These are phyloP conservation scores for Cryptotis parvus DNA, from an alignment of 2,113 vertebrate genomes.

Conservation along the genomic window DNA sequence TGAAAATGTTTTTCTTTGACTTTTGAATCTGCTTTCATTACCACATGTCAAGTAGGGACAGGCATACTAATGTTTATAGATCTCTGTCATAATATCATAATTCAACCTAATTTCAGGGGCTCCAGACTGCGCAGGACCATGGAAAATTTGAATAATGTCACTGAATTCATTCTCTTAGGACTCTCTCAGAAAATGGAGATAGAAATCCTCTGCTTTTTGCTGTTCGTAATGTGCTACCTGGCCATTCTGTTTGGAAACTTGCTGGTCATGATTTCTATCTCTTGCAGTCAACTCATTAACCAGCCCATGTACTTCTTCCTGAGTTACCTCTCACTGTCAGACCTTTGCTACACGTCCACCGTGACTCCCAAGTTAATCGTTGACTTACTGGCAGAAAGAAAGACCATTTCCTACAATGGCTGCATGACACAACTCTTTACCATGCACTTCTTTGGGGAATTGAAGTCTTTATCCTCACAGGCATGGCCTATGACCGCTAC, in stretches of 20 bases:
- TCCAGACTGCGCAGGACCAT: background rate
- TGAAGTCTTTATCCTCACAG: slow-evolving; percentile 66
- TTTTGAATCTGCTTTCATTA: background rate
- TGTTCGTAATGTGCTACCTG: slow-evolving; percentile 58
- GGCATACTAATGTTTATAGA: background rate
- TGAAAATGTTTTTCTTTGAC: background rate
- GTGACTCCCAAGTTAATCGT: slow-evolving; percentile 45
- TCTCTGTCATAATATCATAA: background rate
- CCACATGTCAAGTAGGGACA: background rate
- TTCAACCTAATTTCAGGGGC: slow-evolving; percentile 36
- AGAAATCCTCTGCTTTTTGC: background rate
- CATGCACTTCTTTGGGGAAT: slow-evolving; percentile 59
- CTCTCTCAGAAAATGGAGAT: slow-evolving; percentile 50
- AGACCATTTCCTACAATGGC: slow-evolving; percentile 32
- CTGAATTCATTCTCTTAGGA: slow-evolving; percentile 62
- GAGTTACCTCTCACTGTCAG: slow-evolving; percentile 31
- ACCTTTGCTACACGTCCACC: slow-evolving; percentile 65
- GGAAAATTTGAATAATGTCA: slow-evolving; percentile 52
- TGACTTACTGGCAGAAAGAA: slow-evolving; percentile 30
- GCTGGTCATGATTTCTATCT: slow-evolving; percentile 49
- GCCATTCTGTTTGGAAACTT: slow-evolving; percentile 54
- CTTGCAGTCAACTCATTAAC: slow-evolving; percentile 13
- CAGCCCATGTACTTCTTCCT: slow-evolving; percentile 69
- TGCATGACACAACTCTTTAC: slow-evolving; percentile 66
- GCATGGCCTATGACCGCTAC: slow-evolving; percentile 67